Evolutionary conservation across 2,113 vertebrate genomes (phyloP), one percentile per base, ranked within the genome.

Genomic region (Prinia subflava): DNA sequence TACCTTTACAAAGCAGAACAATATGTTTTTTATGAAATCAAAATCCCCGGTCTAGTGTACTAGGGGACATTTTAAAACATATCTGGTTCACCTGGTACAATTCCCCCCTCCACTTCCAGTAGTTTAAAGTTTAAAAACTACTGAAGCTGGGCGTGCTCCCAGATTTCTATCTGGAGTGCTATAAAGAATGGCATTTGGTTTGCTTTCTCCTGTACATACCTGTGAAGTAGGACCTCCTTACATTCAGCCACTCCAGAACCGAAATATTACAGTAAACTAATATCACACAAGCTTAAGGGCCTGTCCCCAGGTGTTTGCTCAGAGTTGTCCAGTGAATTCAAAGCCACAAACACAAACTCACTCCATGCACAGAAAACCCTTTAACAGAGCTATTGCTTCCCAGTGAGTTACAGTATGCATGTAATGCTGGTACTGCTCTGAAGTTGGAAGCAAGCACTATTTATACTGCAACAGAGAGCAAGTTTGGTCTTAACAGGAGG

Each of bases 401-500:
- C 87, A 83, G 25, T 22, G 42, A 85, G 75, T 81, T 83, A 73
- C 63, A 77, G 76, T 20, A 83, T 7, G 10, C 71, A 56, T 60
- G 79, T 85, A 83, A 47, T n/a, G 31, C 47, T 62, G 80, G 64
- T 81, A 56, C 84, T 83, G 67, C 88, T 92, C 70, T 81, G 83
- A 94, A 96, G 83, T 78, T 97, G 93, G 93, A 95, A 93, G 69
- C 80, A 87, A 78, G 56, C 92, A 92, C 88, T 94, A 96, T 96
- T 94, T 96, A 93, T 93, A 96, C 79, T 84, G 88, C 69, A 94
- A 96, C 80, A 94, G 73, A 90, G 68, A 94, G 79, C 80, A 86
- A 95, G 95, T 93, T 93, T 74, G 86, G 90, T 93, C 93, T 94
- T 93, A 96, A 81, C 93, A 95, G 93, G 90, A 96, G 88, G 88